Percentiles rank a stretch among this genome's conserved stretches.
phyloP scores from a whole-genome alignment of 2,113 vertebrate species.

The Callocephalon fimbriatum region DNA sequence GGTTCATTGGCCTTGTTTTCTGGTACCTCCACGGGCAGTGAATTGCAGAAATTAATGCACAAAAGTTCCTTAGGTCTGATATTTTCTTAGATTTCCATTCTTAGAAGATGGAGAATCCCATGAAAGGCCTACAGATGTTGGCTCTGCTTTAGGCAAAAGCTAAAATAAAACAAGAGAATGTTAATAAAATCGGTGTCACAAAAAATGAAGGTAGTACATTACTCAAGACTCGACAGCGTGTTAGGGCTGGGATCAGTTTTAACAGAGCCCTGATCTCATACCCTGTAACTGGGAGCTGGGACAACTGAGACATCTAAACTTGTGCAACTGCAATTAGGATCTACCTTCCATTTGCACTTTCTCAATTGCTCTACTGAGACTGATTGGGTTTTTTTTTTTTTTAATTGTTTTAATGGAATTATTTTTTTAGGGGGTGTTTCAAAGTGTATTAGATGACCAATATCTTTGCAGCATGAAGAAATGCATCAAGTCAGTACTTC shows the following conservation, averaged over 20 bases:
- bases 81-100: background rate
- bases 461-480: background rate
- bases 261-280: background rate
- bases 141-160: background rate
- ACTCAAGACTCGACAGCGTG: background rate
- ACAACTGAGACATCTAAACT: background rate
- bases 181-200: background rate
- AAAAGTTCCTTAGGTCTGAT: background rate
- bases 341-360: background rate
- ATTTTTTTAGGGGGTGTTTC: background rate
- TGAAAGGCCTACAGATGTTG: background rate
- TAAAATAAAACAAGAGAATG: background rate
- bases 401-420: background rate
- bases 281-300: background rate
- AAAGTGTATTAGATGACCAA: background rate
- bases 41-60: background rate
- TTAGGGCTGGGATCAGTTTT: background rate
- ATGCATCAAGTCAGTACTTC: background rate
- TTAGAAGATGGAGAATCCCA: background rate
- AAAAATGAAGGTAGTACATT: background rate
- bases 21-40: background rate
- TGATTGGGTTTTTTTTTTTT: fast-evolving
- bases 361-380: too few relatives aligned
- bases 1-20: background rate
- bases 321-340: fast-evolving